Percentiles rank a stretch among this genome's conserved stretches.
Evolutionary conservation across 2,888 invertebrate species (phyloP).

Genomic region (Oxyteleia sp.): DNA sequence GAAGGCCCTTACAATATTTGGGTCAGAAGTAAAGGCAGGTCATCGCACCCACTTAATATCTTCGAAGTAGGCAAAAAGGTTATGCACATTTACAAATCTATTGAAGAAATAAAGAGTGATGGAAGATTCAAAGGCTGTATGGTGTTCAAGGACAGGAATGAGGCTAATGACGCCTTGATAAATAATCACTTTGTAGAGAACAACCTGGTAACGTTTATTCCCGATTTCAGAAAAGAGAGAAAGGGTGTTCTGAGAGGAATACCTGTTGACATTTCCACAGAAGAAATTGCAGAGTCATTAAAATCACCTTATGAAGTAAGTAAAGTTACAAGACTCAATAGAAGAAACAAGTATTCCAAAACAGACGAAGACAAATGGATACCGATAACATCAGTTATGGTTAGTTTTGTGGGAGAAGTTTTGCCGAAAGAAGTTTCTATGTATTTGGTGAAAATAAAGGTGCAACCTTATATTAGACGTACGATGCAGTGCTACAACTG

Average conservation of each 20-base stretch:
- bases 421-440: slow-evolving; percentile 6
- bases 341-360: not conserved
- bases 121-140: not conserved
- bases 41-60: not conserved
- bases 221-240: too few relatives aligned
- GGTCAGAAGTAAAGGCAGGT: not conserved
- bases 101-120: slow-evolving; percentile 10
- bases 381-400: slow-evolving; percentile 7
- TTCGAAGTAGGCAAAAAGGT: slow-evolving; percentile 13
- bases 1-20: slow-evolving; percentile 19
- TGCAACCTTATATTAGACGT: slow-evolving; percentile 9
- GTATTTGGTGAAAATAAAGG: not conserved
- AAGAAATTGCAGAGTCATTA: not conserved
- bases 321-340: not conserved
- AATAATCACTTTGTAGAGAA: not conserved
- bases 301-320: too few relatives aligned
- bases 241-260: not conserved
- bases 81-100: not conserved
- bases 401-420: not conserved
- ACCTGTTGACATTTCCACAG: not conserved
- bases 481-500: slow-evolving; percentile 26
- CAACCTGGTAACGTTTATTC: not conserved
- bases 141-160: not conserved
- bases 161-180: slow-evolving; percentile 13
- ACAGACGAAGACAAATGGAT: slow-evolving; percentile 3